Evolutionary conservation across 2,888 invertebrate species (phyloP), one percentile per base, ranked within the genome.

Genomic region (Lampropteryx suffumata): DNA sequence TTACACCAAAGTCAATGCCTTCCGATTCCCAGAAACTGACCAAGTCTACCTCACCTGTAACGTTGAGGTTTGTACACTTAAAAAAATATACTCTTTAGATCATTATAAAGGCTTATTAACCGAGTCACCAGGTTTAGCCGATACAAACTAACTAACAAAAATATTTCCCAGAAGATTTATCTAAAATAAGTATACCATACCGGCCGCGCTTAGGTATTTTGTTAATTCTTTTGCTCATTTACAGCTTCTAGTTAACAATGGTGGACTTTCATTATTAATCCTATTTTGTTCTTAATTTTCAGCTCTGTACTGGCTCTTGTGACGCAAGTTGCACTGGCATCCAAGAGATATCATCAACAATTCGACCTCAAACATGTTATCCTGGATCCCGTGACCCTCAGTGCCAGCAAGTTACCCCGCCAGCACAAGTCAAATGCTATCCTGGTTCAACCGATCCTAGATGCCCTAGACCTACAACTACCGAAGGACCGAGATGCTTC

Each of bases 1-100:
- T 13, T 93, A 93, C 69, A 94, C 93, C 61, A 93, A 92, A 75
- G 90, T 95, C 7, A 93, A 92, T 61, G 94, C 95, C 0, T 95
- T 95, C 80, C 93, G 94, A 57, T 95, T 95, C 71, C 95, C 95
- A 0, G 95, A 95, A 56, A 92, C 92, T 13, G 92, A 93, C 57
- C 93, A 94, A 80, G 94, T 95, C 0, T 94, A 92, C 64, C 77
- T 95, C 1, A 94, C 94, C 9, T 95, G 95, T 76, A 95, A 95
- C 65, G 93, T 95, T 56, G 94, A 94, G 90, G 93, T 94, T 82
- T 80, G 69, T 44, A 17, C 9, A 1, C 13, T 29, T 6, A 24
- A 24, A 2, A 3, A 24, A 24, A 4, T 4, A 6, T 24, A 24
- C 6, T 24, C 1, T 24, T 24, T 6, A 1, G 17, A 4, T 4